phyloP scores from a whole-genome alignment of 2,113 vertebrate genomes.

The Otis tarda region DNA sequence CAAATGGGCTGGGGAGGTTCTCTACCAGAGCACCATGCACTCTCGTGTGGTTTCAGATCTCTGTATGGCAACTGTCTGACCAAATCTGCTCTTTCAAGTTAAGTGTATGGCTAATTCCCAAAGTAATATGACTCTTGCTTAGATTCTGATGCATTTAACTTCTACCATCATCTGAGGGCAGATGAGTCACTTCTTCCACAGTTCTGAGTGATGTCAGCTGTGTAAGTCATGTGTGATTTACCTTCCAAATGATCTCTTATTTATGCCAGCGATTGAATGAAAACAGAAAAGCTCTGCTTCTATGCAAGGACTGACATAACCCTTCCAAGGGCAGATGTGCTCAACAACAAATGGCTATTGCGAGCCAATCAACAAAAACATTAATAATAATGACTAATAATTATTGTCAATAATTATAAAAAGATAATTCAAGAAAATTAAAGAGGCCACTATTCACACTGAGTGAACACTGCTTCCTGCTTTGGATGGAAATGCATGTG shows the following conservation, averaged over 20 bases:
- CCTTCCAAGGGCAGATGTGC: neutral
- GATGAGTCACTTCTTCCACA: neutral
- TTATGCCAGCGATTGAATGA: neutral
- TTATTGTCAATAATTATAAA: neutral
- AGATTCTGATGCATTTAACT: conserved; percentile 50
- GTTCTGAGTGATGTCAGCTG: conserved; percentile 3
- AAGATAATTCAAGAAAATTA: neutral
- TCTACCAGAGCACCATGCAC: neutral
- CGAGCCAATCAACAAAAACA: neutral
- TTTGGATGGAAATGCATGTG: conserved; percentile 5
- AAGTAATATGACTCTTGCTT: conserved; percentile 39
- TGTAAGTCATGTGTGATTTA: conserved; percentile 21
- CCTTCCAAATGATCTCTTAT: conserved; percentile 36
- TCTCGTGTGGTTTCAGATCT: neutral
- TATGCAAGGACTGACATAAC: neutral
- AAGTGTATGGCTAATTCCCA: conserved; percentile 54
- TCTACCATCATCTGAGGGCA: neutral
- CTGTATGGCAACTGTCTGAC: neutral
- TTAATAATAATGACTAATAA: neutral
- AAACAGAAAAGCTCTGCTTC: conserved; percentile 6
- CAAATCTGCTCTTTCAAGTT: neutral
- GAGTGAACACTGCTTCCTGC: conserved; percentile 24
- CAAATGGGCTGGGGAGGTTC: neutral
- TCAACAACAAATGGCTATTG: neutral
- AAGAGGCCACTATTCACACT: conserved; percentile 6